Percentiles rank a stretch among this genome's conserved stretches.
These are phyloP conservation scores for Thunnus thynnus DNA, from an alignment of 2,113 vertebrate genomes.

Conservation along the genomic window DNA sequence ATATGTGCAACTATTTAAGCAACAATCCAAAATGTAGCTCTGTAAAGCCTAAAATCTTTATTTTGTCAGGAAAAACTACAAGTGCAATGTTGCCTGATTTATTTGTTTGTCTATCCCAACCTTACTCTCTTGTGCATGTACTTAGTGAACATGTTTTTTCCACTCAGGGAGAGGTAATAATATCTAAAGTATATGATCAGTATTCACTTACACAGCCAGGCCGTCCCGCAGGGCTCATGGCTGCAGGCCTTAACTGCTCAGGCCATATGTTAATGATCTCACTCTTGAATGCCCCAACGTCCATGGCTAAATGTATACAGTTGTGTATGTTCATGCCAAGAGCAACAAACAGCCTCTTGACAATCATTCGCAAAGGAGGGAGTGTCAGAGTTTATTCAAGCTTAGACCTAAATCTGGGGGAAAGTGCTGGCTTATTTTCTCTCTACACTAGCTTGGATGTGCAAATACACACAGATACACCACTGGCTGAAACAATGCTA, in stretches of 20 bases:
- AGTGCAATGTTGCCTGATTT: conserved; percentile 32
- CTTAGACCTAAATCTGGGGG: conserved; percentile 67
- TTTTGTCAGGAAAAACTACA: conserved; percentile 15
- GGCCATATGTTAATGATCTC: conserved; percentile 79
- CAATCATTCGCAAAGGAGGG: conserved; percentile 71
- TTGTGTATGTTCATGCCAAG: conserved; percentile 77
- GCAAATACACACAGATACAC: conserved; percentile 64
- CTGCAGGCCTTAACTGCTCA: conserved; percentile 56
- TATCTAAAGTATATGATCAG: conserved; percentile 63
- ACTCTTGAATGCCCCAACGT: conserved; percentile 61
- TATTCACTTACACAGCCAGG: conserved; percentile 58
- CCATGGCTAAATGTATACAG: conserved; percentile 73
- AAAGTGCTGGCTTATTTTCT: conserved; percentile 75
- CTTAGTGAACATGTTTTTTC: conserved; percentile 46
- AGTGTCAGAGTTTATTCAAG: conserved; percentile 71
- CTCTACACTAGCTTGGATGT: conserved; percentile 55
- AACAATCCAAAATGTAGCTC: conserved; percentile 10
- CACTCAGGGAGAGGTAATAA: conserved; percentile 52
- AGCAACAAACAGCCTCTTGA: conserved; percentile 76
- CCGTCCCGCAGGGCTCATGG: conserved; percentile 53
- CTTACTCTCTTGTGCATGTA: conserved; percentile 40
- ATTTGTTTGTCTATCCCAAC: conserved; percentile 44
- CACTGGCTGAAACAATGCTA: conserved; percentile 44
- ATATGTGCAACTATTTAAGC: not conserved
- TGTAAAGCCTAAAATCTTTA: not conserved